These are phyloP conservation scores for Ennomos erosarius DNA, from an alignment of 2,888 invertebrate genomes.

Conservation along the genomic window DNA sequence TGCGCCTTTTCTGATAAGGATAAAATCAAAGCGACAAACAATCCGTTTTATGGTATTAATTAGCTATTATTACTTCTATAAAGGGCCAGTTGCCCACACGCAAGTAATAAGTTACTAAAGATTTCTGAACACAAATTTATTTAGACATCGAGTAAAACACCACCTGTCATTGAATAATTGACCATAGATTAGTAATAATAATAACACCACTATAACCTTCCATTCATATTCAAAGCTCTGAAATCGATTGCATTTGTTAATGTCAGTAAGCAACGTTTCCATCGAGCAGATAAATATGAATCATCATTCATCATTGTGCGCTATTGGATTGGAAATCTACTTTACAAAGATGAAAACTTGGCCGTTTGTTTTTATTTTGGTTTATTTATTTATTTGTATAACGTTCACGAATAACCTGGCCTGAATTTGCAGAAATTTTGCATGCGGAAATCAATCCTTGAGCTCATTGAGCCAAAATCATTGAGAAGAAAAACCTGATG, in stretches of 20 bases:
- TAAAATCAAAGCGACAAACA: conserved; percentile 10
- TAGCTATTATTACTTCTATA: conserved; percentile 14
- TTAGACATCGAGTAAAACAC: conserved; percentile 4
- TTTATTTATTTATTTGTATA: too few relatives aligned
- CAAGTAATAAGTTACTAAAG: conserved; percentile 21
- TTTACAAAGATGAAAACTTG: too few relatives aligned
- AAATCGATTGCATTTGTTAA: conserved; percentile 14
- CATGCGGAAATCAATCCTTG: too few relatives aligned
- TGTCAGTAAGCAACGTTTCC: conserved; percentile 10
- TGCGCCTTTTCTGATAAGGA: neutral
- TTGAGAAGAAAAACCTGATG: too few relatives aligned
- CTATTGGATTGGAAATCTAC: too few relatives aligned
- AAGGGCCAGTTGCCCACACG: conserved; percentile 1
- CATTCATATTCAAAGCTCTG: neutral
- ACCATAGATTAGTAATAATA: neutral
- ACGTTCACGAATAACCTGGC: too few relatives aligned
- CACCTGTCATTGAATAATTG: conserved; percentile 5
- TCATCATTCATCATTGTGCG: neutral
- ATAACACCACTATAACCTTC: neutral
- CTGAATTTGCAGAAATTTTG: too few relatives aligned
- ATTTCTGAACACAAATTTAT: conserved; percentile 13
- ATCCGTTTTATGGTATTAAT: conserved; percentile 10
- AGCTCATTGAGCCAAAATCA: too few relatives aligned
- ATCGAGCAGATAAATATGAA: conserved; percentile 4
- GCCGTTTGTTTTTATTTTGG: too few relatives aligned